Conservation (phyloP, 2,888 invertebrate genomes). For the Ornithoptera priamus region DNA sequence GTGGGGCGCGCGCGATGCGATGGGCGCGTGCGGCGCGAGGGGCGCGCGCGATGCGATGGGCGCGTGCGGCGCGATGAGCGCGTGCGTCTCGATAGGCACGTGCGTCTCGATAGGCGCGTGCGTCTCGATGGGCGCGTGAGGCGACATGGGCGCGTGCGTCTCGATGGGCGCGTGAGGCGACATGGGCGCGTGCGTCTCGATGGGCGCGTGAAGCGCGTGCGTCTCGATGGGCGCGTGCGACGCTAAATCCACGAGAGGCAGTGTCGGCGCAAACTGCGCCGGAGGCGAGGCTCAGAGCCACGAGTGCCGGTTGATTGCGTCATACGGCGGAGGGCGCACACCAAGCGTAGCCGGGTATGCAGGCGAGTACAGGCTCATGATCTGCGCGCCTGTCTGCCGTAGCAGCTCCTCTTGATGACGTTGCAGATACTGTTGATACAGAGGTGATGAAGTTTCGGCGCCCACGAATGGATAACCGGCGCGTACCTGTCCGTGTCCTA, state of each 20-base stretch:
- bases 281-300: constrained; percentile 4
- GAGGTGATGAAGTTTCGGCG: constrained; percentile 82
- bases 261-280: constrained; percentile 4
- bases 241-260: neutral
- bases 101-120: too few species aligned
- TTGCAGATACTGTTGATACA: constrained; percentile 87
- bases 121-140: too few species aligned
- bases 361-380: constrained; percentile 83
- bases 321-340: constrained; percentile 85
- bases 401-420: constrained; percentile 81
- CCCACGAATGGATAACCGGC: constrained; percentile 82
- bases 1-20: too few species aligned
- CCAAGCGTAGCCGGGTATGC: constrained; percentile 82
- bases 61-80: too few species aligned
- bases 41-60: too few species aligned
- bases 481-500: constrained; percentile 80
- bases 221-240: neutral
- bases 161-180: neutral
- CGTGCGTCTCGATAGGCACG: too few species aligned
- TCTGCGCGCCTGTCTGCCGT: constrained; percentile 80
- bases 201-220: neutral
- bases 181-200: neutral
- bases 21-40: too few species aligned
- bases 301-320: constrained; percentile 75
- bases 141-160: too few species aligned